Evolutionary conservation across 2,113 vertebrate species (phyloP).

Genomic region (Pomatorhinus ruficollis): DNA sequence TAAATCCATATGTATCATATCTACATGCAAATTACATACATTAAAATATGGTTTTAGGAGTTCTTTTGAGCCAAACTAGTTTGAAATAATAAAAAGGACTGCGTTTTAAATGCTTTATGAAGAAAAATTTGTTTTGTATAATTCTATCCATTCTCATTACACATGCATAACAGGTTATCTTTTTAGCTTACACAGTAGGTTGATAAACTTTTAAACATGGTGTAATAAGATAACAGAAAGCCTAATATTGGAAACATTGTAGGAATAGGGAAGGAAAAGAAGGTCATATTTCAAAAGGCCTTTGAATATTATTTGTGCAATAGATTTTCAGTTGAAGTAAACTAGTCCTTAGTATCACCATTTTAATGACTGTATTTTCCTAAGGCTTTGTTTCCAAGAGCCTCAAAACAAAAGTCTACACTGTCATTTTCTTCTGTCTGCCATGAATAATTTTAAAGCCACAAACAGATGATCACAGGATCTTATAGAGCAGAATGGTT

Average conservation of each 20-base stretch:
- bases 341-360: not conserved
- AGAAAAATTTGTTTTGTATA: not conserved
- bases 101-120: not conserved
- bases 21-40: not conserved
- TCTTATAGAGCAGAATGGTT: not conserved
- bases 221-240: constrained; percentile 6
- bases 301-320: not conserved
- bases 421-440: constrained; percentile 29
- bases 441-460: not conserved
- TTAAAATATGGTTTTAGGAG: not conserved
- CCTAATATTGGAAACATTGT: not conserved
- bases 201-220: not conserved
- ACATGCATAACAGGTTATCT: not conserved
- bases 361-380: not conserved
- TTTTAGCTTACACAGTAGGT: not conserved
- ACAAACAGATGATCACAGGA: not conserved
- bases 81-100: not conserved
- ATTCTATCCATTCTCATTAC: not conserved
- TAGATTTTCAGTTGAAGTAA: not conserved
- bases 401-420: not conserved
- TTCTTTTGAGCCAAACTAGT: not conserved
- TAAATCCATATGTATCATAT: not conserved
- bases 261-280: not conserved
- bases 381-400: not conserved
- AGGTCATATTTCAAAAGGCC: not conserved